Evolutionary conservation across 2,888 invertebrate genomes (phyloP).

Genomic region (Apamea crenata): DNA sequence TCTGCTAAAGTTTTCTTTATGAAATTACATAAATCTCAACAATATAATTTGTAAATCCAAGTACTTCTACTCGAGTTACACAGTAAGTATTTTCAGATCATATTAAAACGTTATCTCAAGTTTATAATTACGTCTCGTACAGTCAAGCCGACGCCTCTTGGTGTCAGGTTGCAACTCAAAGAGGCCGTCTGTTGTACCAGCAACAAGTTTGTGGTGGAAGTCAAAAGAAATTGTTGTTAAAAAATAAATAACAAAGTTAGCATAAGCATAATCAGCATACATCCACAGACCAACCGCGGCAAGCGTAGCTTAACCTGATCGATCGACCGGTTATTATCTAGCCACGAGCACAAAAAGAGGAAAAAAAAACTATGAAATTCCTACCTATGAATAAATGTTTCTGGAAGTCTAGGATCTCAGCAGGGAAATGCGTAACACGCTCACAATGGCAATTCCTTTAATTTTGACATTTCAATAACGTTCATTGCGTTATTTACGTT

Average conservation of each 20-base stretch:
- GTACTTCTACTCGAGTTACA: conserved; percentile 3
- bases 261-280: background rate
- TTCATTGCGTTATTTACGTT: no score
- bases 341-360: background rate
- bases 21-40: background rate
- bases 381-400: background rate
- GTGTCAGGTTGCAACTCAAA: conserved; percentile 79
- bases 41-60: background rate
- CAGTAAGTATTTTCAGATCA: conserved; percentile 66
- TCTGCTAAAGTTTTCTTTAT: background rate
- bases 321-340: background rate
- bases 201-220: conserved; percentile 65
- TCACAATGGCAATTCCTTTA: no score
- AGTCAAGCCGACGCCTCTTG: conserved; percentile 65
- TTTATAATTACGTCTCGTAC: conserved; percentile 66
- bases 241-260: background rate
- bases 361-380: no score
- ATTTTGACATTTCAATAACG: no score
- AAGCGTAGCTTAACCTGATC: background rate
- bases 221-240: conserved; percentile 19
- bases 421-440: no score
- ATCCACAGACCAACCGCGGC: background rate
- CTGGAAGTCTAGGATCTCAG: background rate
- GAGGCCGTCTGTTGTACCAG: conserved; percentile 76
- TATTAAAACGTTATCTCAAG: conserved; percentile 65